phyloP scores from a whole-genome alignment of 2,113 vertebrate species.

The Ammodytes dubius region DNA sequence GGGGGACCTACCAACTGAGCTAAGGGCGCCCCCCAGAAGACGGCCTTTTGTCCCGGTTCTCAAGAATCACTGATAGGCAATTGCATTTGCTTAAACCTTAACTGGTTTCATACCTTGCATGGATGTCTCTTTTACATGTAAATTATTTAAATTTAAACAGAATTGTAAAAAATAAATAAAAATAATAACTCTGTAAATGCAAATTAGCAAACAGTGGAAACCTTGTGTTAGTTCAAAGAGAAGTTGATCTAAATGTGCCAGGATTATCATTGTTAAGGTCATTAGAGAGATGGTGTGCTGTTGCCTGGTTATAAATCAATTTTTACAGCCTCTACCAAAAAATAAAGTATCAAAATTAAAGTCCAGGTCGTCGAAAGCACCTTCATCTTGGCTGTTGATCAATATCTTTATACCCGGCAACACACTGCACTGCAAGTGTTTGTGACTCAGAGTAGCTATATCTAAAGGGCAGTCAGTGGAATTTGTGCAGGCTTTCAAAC shows the following conservation, averaged over 20 bases:
- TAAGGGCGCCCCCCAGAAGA: too few relatives aligned
- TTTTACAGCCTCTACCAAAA: conserved; percentile 40
- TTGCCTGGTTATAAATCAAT: conserved; percentile 41
- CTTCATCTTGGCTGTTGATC: conserved; percentile 47
- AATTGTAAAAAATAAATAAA: background rate
- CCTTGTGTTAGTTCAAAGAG: conserved; percentile 3
- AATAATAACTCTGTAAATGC: conserved; percentile 23
- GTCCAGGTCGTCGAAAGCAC: conserved; percentile 41
- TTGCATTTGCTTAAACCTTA: background rate
- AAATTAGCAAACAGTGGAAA: conserved; percentile 1
- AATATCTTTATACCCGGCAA: conserved; percentile 41
- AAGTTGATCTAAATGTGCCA: background rate
- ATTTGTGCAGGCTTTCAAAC: conserved; percentile 35
- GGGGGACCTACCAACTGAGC: too few relatives aligned
- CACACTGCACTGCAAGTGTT: conserved; percentile 46
- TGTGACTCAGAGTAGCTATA: conserved; percentile 45
- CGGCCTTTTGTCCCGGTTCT: too few relatives aligned
- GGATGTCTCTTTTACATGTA: background rate
- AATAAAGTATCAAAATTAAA: conserved; percentile 47
- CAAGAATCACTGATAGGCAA: too few relatives aligned
- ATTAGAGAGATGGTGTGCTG: background rate
- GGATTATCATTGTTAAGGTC: conserved; percentile 1
- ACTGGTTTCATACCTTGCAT: background rate
- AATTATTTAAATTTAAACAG: background rate
- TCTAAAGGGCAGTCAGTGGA: conserved; percentile 43